Conservation (phyloP, 2,797 vertebrate genomes). For the Pangasius larnaudii region DNA sequence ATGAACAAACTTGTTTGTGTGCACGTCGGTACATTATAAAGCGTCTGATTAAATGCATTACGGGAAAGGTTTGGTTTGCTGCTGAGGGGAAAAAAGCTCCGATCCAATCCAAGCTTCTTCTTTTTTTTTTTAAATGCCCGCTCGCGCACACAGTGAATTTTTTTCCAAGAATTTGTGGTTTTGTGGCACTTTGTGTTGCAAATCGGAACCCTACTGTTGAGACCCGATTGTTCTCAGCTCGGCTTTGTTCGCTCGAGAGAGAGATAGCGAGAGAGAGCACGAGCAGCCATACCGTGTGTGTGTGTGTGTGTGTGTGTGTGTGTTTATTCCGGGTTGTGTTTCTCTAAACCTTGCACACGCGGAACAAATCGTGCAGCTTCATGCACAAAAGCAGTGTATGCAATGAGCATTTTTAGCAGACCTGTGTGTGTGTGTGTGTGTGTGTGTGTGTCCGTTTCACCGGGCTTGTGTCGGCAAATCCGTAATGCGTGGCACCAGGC, state of each 20-base stretch:
- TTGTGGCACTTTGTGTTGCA: background rate
- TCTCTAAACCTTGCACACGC: constrained; percentile 61
- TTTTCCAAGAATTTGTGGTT: background rate
- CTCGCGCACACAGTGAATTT: background rate
- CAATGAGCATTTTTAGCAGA: background rate
- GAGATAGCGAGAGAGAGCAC: constrained; percentile 40
- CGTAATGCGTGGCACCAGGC: background rate
- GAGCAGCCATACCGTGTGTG: constrained; percentile 71
- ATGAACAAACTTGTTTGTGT: constrained; percentile 1
- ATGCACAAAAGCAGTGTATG: constrained; percentile 6
- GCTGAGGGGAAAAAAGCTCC: background rate
- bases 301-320: background rate
- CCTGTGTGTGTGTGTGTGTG: background rate
- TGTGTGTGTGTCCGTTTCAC: background rate
- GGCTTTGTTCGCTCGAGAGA: constrained; percentile 74
- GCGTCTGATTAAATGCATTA: background rate
- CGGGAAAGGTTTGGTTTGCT: background rate
- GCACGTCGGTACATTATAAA: no score
- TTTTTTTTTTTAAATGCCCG: background rate
- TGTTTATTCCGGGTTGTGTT: constrained; percentile 64
- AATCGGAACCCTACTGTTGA: constrained; percentile 21
- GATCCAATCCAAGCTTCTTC: background rate
- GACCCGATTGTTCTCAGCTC: constrained; percentile 59
- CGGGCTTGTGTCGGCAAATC: constrained; percentile 2
- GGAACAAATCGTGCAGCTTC: constrained; percentile 6